Evolutionary conservation across 2,888 invertebrate genomes (phyloP).

Genomic region (Hecatera dysodea): DNA sequence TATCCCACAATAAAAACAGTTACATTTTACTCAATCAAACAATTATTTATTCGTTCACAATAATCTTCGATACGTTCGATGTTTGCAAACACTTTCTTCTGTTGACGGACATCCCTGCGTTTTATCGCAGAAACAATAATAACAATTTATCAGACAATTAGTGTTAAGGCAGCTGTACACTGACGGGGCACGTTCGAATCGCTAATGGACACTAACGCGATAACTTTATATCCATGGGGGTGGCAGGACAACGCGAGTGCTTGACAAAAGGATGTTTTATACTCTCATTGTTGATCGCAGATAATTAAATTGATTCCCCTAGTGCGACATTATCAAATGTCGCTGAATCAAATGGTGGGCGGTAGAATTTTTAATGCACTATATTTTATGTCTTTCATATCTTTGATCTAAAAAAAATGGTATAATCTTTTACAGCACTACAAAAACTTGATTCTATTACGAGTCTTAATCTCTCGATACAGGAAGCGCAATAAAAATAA

Average conservation of each 20-base stretch:
- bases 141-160: conserved; percentile 66
- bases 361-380: conserved; percentile 2
- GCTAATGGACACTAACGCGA: conserved; percentile 74
- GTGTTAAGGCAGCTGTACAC: conserved; percentile 69
- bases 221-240: conserved; percentile 65
- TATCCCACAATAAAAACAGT: conserved; percentile 73
- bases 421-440: not conserved
- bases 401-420: not conserved
- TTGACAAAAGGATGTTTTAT: conserved; percentile 63
- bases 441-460: conserved; percentile 11
- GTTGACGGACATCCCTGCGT: conserved; percentile 37
- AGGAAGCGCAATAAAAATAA: conserved; percentile 35
- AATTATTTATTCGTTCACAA: conserved; percentile 48
- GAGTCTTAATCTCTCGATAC: not conserved
- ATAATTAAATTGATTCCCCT: conserved; percentile 70
- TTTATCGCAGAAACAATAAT: conserved; percentile 63
- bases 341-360: conserved; percentile 23
- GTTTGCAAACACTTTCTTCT: conserved; percentile 58
- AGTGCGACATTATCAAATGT: conserved; percentile 45
- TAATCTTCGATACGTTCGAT: conserved; percentile 42
- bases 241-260: conserved; percentile 50
- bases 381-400: not conserved
- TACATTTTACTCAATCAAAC: conserved; percentile 69
- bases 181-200: conserved; percentile 67
- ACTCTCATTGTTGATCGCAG: conserved; percentile 56